Evolutionary conservation across 1,140 invertebrate species (phyloP).

Genomic region (Orchestia grillus): DNA sequence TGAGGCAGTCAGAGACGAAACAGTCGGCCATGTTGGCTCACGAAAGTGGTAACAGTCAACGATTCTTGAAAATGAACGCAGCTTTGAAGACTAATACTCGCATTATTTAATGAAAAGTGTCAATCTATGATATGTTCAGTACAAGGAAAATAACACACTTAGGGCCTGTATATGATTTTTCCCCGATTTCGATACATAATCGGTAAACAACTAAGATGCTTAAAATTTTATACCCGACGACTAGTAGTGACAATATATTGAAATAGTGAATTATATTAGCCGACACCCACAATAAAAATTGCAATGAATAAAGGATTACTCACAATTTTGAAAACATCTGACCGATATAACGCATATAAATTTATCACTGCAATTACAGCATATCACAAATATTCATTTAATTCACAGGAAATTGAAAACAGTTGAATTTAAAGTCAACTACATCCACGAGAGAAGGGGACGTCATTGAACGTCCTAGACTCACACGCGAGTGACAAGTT

Average conservation of each 20-base stretch:
- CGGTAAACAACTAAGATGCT: neutral
- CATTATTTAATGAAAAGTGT: neutral
- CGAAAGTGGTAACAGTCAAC: neutral
- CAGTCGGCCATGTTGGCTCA: neutral
- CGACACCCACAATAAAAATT: neutral
- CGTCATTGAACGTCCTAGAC: neutral
- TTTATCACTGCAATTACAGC: neutral
- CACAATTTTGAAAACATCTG: neutral
- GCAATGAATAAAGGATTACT: neutral
- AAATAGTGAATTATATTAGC: neutral
- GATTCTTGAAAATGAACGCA: neutral
- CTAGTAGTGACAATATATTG: neutral
- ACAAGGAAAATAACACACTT: neutral
- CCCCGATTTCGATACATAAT: neutral
- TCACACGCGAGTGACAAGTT: neutral
- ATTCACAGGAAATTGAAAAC: too few relatives aligned
- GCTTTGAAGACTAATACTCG: too few relatives aligned
- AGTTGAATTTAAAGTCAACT: neutral
- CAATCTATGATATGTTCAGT: neutral
- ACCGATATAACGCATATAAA: neutral
- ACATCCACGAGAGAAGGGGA: neutral
- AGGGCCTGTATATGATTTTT: neutral
- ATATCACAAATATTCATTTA: neutral
- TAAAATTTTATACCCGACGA: neutral
- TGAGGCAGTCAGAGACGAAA: neutral